Conservation (phyloP, 2,113 vertebrate genomes). For the Leptodactylus fuscus region DNA sequence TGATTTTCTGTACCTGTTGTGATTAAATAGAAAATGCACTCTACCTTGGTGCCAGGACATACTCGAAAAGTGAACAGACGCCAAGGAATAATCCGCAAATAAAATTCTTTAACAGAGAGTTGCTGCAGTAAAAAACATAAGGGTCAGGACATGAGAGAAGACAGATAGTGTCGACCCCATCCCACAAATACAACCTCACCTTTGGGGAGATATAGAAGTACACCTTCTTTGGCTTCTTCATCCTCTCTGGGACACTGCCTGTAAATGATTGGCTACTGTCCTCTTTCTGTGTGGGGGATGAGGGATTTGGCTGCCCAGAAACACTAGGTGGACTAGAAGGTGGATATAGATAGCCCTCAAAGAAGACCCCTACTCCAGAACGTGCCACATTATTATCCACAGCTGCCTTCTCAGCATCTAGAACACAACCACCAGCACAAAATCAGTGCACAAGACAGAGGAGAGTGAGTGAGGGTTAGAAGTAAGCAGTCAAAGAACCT, state of each 20-base stretch:
- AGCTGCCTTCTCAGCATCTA: conserved; percentile 94
- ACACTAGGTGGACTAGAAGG: conserved; percentile 83
- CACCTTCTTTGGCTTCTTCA: conserved; percentile 99
- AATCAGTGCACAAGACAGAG: no score
- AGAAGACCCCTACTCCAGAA: conserved; percentile 95
- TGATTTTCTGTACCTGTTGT: no score
- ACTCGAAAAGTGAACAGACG: conserved; percentile 97
- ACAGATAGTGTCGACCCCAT: neutral
- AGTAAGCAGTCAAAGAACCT: conserved; percentile 65
- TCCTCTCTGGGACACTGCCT: conserved; percentile 86
- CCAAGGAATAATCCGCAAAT: conserved; percentile 99
- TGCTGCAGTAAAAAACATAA: conserved; percentile 78
- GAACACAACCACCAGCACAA: conserved; percentile 26
- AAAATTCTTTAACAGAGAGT: conserved; percentile 99
- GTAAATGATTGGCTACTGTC: conserved; percentile 89
- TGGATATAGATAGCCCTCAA: conserved; percentile 95
- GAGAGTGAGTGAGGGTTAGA: no score
- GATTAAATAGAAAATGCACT: no score
- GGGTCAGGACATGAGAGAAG: conserved; percentile 18
- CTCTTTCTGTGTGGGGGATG: conserved; percentile 87
- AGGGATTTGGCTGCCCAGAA: conserved; percentile 85
- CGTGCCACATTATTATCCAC: conserved; percentile 97
- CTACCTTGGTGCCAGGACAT: conserved; percentile 98
- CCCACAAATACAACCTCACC: conserved; percentile 70
- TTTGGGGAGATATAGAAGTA: conserved; percentile 99